phyloP scores from a whole-genome alignment of 2,888 invertebrate genomes.

The Argyresthia goedartella region DNA sequence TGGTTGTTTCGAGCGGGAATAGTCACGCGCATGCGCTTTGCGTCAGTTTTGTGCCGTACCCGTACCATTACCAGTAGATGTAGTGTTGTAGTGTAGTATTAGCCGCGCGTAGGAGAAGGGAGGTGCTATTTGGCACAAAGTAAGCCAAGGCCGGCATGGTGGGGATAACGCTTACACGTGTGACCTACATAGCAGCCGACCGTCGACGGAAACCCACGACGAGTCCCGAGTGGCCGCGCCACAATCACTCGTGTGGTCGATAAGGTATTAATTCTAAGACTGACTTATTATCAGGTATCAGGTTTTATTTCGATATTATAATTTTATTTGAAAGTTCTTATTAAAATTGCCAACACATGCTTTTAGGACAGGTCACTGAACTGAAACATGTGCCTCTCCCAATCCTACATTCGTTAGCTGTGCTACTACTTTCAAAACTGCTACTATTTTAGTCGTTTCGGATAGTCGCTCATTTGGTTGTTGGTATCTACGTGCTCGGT shows the following conservation, averaged over 20 bases:
- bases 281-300: not conserved
- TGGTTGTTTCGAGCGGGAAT: no score
- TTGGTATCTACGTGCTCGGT: no score
- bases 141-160: conserved; percentile 67
- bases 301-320: no score
- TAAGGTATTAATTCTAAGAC: conserved; percentile 22
- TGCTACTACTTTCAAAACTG: no score
- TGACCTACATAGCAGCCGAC: conserved; percentile 62
- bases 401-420: not conserved
- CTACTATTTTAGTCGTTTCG: no score
- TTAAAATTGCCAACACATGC: conserved; percentile 25
- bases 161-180: conserved; percentile 69
- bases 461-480: no score
- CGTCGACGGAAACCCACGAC: conserved; percentile 44
- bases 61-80: no score
- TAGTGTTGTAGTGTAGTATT: not conserved
- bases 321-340: not conserved
- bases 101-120: conserved; percentile 35
- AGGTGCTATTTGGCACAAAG: conserved; percentile 53
- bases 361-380: conserved; percentile 38
- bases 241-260: conserved; percentile 37
- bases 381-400: conserved; percentile 16
- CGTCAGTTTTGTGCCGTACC: not conserved
- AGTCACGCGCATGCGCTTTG: no score
- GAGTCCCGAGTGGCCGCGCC: conserved; percentile 26